phyloP scores from a whole-genome alignment of 2,888 invertebrate species.

The Mesochorus sp. region DNA sequence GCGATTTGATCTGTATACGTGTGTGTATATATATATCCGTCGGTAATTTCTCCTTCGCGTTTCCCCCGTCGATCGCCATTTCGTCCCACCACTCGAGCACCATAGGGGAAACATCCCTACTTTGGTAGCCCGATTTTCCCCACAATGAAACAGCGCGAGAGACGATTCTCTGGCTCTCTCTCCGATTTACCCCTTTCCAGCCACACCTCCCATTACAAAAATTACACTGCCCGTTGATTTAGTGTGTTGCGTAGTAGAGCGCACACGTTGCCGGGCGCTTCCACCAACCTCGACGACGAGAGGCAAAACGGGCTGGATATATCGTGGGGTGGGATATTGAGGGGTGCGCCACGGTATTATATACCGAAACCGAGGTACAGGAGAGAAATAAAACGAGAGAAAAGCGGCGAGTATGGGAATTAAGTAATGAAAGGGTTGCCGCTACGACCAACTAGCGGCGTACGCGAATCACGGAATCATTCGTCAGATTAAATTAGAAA shows the following conservation, averaged over 20 bases:
- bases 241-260: constrained; percentile 79
- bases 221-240: constrained; percentile 82
- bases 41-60: constrained; percentile 28
- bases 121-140: constrained; percentile 37
- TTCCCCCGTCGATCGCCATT: constrained; percentile 47
- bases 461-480: constrained; percentile 82
- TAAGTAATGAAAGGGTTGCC: constrained; percentile 82
- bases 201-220: constrained; percentile 83
- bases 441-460: constrained; percentile 46
- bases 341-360: constrained; percentile 52
- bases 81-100: constrained; percentile 61
- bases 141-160: constrained; percentile 21
- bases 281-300: constrained; percentile 59
- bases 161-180: constrained; percentile 56
- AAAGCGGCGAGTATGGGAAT: constrained; percentile 73
- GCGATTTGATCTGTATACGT: too few relatives aligned
- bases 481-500: constrained; percentile 82
- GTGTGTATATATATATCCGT: not conserved
- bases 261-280: constrained; percentile 61
- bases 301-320: constrained; percentile 21
- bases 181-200: constrained; percentile 73
- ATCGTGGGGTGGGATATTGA: constrained; percentile 50
- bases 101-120: constrained; percentile 62
- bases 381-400: constrained; percentile 38
- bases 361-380: constrained; percentile 29